Percentiles rank a stretch among this genome's conserved stretches.
phyloP scores from a whole-genome alignment of 2,797 vertebrate genomes.

The Tympanoctomys barrerae region DNA sequence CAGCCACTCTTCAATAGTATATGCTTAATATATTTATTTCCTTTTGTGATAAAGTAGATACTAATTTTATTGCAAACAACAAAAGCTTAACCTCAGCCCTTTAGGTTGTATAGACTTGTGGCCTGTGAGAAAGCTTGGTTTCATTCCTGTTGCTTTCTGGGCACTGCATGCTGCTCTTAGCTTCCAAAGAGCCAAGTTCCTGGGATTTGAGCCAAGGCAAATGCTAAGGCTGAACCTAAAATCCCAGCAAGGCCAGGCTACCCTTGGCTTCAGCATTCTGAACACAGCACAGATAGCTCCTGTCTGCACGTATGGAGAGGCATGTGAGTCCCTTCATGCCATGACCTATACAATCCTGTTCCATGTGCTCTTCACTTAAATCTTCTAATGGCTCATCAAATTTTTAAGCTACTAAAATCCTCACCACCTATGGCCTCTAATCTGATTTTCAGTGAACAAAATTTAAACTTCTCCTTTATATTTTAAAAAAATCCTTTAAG shows the following conservation, averaged over 20 bases:
- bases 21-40: constrained; percentile 27
- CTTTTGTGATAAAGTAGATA: constrained; percentile 26
- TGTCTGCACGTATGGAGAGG: neutral
- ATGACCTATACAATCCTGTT: neutral
- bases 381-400: neutral
- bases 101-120: neutral
- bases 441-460: constrained; percentile 10
- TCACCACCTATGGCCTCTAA: neutral
- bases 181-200: neutral
- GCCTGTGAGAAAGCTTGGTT: constrained; percentile 27
- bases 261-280: neutral
- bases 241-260: neutral
- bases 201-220: constrained; percentile 43
- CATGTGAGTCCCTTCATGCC: neutral
- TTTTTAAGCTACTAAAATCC: constrained; percentile 27
- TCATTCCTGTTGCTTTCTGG: constrained; percentile 8
- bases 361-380: constrained; percentile 23
- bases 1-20: neutral
- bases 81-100: neutral
- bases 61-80: constrained; percentile 22
- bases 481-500: constrained; percentile 16
- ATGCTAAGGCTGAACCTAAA: neutral
- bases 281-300: neutral
- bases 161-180: neutral
- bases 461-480: constrained; percentile 53